Base-by-base conservation (phyloP, 2,797 vertebrate genomes). In the Hippoglossus hippoglossus region DNA sequence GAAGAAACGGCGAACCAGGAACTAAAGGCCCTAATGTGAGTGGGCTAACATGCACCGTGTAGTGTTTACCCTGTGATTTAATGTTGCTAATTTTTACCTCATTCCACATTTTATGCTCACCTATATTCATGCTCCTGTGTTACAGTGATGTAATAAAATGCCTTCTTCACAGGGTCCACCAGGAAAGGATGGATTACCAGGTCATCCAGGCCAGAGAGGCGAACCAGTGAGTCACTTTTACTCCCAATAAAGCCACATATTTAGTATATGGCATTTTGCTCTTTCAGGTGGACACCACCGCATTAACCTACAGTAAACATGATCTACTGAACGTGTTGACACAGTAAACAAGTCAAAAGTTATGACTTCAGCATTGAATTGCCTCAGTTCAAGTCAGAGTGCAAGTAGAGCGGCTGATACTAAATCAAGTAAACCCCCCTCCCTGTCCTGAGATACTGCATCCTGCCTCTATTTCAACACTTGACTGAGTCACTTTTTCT, bases 191-290 rank as follows among this genome's bases (percentile, higher is more conserved):
- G 97, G 97, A 25, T 51, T 96, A 75, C 95, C 95, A 0, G 97
- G 97, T 59, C 97, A 98, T 86, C 96, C 96, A 4, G 97, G 97
- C 21, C 96, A 97, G 88, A 95, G 97, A 60, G 97, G 97, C 31
- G 97, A 98, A 71, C 89, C 96, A 73, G 97, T 98, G 83, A 95
- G 96, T 95, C 70, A 65, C 13, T 21, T 81, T 57, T 67, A 52
- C 49, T 60, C 57, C 70, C 5, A 75, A 13, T 63, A 58, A 74
- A 25, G 21, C 39, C 2, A 51, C 7, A 71, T 54, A 46, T 54
- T 57, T 26, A 18, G 6, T 5, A 4, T 28, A 53, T 21, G n/a
- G 15, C 12, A 44, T 34, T 58, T 66, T 47, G n/a, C 5, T 49
- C 16, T 36, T 21, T 51, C 19, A 26, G 53, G 28, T 53, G n/a